Conservation (phyloP, 2,797 vertebrate species). For the Xiphophorus birchmanni region DNA sequence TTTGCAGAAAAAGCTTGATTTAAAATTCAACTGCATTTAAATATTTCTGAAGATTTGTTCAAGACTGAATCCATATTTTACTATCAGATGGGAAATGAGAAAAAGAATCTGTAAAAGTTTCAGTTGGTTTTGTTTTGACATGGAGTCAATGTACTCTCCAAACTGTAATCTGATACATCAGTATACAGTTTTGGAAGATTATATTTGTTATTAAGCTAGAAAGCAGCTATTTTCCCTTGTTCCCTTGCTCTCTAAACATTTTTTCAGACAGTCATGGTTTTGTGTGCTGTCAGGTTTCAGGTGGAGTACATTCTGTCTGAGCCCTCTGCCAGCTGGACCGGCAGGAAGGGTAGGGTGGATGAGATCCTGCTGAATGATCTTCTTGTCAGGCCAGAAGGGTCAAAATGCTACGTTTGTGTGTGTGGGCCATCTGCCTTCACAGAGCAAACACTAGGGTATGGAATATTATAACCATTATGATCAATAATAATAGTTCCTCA, state of each 20-base stretch:
- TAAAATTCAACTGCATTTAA: slow-evolving; percentile 3
- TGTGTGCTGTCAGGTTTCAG: slow-evolving; percentile 82
- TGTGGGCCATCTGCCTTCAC: slow-evolving; percentile 92
- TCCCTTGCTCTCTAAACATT: neutral
- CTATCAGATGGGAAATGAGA: neutral
- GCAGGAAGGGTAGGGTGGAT: slow-evolving; percentile 85
- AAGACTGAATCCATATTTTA: neutral
- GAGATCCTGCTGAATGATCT: slow-evolving; percentile 80
- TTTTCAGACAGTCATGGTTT: neutral
- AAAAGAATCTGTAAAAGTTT: too few relatives aligned
- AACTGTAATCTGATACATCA: neutral
- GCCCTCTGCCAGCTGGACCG: slow-evolving; percentile 83
- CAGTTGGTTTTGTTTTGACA: neutral
- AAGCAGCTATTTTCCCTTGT: neutral
- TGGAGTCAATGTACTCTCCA: neutral
- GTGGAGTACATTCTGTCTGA: slow-evolving; percentile 90
- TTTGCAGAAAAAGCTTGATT: neutral
- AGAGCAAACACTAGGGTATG: slow-evolving; percentile 86
- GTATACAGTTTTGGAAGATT: neutral
- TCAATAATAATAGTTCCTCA: neutral
- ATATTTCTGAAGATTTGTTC: neutral
- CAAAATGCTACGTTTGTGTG: slow-evolving; percentile 86
- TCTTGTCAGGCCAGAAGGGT: slow-evolving; percentile 77
- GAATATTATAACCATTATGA: slow-evolving; percentile 11
- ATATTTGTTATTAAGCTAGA: neutral